Evolutionary conservation across 2,888 invertebrate species (phyloP).

Genomic region (Rhopalosiphum nymphaeae): DNA sequence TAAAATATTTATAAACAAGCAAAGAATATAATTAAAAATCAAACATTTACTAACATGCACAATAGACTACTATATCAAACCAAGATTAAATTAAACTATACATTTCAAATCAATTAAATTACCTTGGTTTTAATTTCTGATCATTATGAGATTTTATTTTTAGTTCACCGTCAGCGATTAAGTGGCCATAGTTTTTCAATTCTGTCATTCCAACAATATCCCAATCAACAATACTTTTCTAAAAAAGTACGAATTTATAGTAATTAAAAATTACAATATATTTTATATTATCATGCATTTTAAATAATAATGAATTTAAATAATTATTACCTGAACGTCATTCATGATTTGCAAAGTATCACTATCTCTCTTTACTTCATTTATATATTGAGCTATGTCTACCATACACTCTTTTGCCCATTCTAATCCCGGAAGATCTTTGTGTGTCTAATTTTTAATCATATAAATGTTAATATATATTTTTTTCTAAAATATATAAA

Average conservation of each 20-base stretch:
- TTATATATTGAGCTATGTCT: slow-evolving; percentile 96
- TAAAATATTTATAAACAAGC: slow-evolving; percentile 65
- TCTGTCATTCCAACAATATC: slow-evolving; percentile 84
- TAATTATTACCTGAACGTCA: slow-evolving; percentile 81
- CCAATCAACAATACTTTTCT: slow-evolving; percentile 87
- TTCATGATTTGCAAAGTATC: slow-evolving; percentile 91
- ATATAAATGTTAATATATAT: neutral
- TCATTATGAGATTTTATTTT: slow-evolving; percentile 91
- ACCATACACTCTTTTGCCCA: slow-evolving; percentile 95
- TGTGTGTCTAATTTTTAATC: slow-evolving; percentile 75
- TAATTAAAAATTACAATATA: neutral
- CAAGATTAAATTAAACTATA: slow-evolving; percentile 6
- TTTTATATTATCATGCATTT: neutral
- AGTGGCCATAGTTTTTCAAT: slow-evolving; percentile 89
- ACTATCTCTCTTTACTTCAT: slow-evolving; percentile 97
- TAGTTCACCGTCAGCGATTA: slow-evolving; percentile 94
- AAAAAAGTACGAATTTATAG: slow-evolving; percentile 65
- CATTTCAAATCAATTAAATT: slow-evolving; percentile 25
- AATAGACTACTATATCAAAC: neutral
- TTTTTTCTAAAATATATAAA: neutral
- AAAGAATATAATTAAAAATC: slow-evolving; percentile 21
- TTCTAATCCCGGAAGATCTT: slow-evolving; percentile 86
- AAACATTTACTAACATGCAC: slow-evolving; percentile 20
- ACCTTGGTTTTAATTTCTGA: slow-evolving; percentile 82
- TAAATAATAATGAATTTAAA: neutral